These are phyloP conservation scores for Clytia hemisphaerica DNA, from an alignment of 30 jellyfish, hydroid and myxozoan species.

Conservation along the genomic window DNA sequence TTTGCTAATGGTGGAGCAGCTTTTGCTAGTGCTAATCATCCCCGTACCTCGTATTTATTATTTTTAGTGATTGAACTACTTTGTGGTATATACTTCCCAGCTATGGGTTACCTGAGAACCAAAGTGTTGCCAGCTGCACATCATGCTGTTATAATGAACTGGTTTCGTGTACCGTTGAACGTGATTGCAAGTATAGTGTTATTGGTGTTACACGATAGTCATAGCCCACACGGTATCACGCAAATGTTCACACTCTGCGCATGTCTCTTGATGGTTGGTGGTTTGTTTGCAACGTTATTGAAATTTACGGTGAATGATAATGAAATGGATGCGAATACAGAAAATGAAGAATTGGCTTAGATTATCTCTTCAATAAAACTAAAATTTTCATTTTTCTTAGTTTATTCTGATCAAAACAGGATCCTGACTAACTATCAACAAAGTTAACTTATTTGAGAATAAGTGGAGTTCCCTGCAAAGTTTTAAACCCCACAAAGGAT, in stretches of 20 bases:
- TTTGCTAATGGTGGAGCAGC: slow-evolving; percentile 74
- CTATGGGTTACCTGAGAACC: slow-evolving; percentile 64
- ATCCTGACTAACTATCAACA: too few relatives aligned
- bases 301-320: slow-evolving; percentile 22
- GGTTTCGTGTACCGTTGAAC: slow-evolving; percentile 92
- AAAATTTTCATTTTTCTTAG: too few relatives aligned
- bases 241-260: slow-evolving; percentile 83
- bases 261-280: slow-evolving; percentile 64
- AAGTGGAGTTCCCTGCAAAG: too few relatives aligned
- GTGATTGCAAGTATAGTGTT: slow-evolving; percentile 73
- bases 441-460: too few relatives aligned
- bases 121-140: slow-evolving; percentile 63
- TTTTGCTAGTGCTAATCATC: slow-evolving; percentile 81
- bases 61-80: slow-evolving; percentile 64
- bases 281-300: slow-evolving; percentile 54
- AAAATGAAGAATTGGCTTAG: too few relatives aligned
- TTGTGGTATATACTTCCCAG: slow-evolving; percentile 91
- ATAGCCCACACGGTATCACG: slow-evolving; percentile 79
- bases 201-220: slow-evolving; percentile 82
- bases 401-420: too few relatives aligned
- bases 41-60: slow-evolving; percentile 57
- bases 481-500: too few relatives aligned
- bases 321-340: slow-evolving; percentile 9
- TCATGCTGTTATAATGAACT: slow-evolving; percentile 73
- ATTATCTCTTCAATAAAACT: too few relatives aligned